Base-by-base conservation (phyloP, 2,888 invertebrate genomes). In the Frankliniella fusca region DNA sequence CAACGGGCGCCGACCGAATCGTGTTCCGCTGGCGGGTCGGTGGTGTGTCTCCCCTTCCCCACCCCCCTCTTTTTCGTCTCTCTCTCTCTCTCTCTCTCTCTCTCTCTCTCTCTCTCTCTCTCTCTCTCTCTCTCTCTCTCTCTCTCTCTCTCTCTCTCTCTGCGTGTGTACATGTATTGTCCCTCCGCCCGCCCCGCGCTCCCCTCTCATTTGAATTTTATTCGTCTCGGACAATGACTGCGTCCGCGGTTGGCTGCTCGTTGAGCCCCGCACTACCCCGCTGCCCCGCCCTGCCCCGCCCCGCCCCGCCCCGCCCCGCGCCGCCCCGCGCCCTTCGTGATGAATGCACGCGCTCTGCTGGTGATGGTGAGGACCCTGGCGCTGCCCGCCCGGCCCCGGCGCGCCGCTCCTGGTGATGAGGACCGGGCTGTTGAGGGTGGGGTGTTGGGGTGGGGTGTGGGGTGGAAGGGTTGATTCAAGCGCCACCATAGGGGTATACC, bases 21-120 rank as follows among this genome's bases (percentile, higher is more conserved):
- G 38, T 38, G 38, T 38, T 38, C 38, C 38, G 38, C 38, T 3
- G 38, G 38, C 38, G 38, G 38, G 38, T 38, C 5, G 38, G 38
- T 5, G 38, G 38, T 38, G 5, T 38, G 38, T 12, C 10, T 1
- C 54, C 54, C 54, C 54, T 7, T 7, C 54, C 54, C 54, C 54
- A 2, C n/a, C n/a, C n/a, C n/a, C n/a, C n/a, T n/a, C n/a, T n/a
- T n/a, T n/a, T n/a, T 18, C 54, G 3, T 7, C 54, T 54, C 54
- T 12, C 54, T 54, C 54, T 54, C 54, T 54, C 54, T 54, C 54
- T 54, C 54, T 54, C 54, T 54, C 54, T 54, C 54, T 54, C 54
- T 54, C 54, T 54, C 54, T 54, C 54, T 54, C 54, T 54, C 54
- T 38, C 38, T 38, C 54, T 70, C 70, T 76, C 70, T 76, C 27